A percentile compares a stretch with the other conserved stretches of the same genome.
These are phyloP conservation scores for Pristionchus japonicus DNA, from an alignment of 2,888 invertebrate species.

Conservation along the genomic window DNA sequence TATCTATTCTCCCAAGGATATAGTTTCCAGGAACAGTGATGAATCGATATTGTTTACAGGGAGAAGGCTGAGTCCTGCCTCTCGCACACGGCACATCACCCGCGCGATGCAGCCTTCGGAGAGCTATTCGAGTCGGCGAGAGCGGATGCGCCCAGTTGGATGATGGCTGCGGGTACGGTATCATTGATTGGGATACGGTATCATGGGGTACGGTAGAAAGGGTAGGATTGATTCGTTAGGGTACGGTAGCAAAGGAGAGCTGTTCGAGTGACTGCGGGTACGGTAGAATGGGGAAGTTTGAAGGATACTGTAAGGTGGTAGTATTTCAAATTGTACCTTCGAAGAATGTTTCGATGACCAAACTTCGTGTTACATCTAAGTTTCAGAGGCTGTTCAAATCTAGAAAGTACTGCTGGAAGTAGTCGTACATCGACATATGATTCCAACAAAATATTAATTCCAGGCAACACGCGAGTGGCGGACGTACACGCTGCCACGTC, in stretches of 20 bases:
- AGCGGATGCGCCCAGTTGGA: conserved; percentile 17
- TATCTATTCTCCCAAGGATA: too few species aligned
- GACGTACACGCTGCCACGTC: conserved; percentile 40
- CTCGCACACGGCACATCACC: conserved; percentile 27
- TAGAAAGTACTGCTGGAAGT: too few species aligned
- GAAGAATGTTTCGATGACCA: neutral
- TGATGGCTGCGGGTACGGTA: conserved; percentile 39
- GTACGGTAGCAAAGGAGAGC: neutral
- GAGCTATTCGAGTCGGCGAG: conserved; percentile 37
- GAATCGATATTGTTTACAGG: too few species aligned
- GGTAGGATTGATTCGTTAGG: neutral
- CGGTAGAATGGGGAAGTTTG: neutral
- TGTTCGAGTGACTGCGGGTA: neutral
- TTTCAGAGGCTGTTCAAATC: too few species aligned
- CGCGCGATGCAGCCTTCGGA: neutral
- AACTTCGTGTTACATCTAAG: too few species aligned
- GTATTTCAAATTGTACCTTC: neutral
- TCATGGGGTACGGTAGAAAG: conserved; percentile 3
- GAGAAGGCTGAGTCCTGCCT: conserved; percentile 29
- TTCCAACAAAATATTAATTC: neutral
- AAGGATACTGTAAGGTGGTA: neutral
- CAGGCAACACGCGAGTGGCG: conserved; percentile 28
- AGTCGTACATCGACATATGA: too few species aligned
- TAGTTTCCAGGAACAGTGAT: too few species aligned
- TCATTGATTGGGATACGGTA: neutral